A percentile compares a stretch with the other conserved stretches of the same genome.
These are phyloP conservation scores for Paramacrobiotus metropolitanus DNA, from an alignment of 1,140 invertebrate genomes.

Conservation along the genomic window DNA sequence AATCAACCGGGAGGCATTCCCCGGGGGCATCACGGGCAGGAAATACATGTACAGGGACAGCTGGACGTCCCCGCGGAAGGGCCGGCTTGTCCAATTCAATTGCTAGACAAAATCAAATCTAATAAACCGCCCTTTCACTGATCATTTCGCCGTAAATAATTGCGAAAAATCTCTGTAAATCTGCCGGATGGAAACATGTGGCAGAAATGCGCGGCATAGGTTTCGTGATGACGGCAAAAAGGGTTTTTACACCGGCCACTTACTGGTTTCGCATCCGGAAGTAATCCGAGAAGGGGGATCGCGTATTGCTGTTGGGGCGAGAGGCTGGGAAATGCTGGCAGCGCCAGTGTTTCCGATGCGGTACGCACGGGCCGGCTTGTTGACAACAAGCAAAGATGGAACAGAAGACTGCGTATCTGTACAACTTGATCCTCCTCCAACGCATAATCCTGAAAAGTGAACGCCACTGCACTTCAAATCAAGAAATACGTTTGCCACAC, in stretches of 20 bases:
- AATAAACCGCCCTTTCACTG: background rate
- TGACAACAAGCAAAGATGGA: constrained; percentile 6
- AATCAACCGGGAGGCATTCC: constrained; percentile 10
- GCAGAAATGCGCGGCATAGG: no score
- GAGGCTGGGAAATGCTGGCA: constrained; percentile 11
- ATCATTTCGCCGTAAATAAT: no score
- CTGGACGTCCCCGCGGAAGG: constrained; percentile 14
- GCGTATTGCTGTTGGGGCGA: constrained; percentile 9
- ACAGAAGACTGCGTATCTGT: constrained; percentile 8
- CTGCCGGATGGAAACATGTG: no score
- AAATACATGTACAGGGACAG: constrained; percentile 11
- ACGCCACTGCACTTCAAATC: background rate
- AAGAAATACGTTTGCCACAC: background rate
- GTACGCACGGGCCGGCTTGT: constrained; percentile 4
- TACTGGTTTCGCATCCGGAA: constrained; percentile 12
- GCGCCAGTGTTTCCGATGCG: constrained; percentile 11
- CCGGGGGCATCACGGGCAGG: constrained; percentile 7
- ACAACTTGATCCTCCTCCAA: constrained; percentile 10
- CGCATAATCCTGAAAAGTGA: constrained; percentile 8
- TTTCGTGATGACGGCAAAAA: background rate
- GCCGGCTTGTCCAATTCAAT: constrained; percentile 14
- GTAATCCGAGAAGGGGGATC: constrained; percentile 8
- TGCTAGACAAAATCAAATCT: constrained; percentile 11
- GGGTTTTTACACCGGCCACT: background rate
- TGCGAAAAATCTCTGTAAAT: no score